phyloP scores from a whole-genome alignment of 2,797 vertebrate species.

The Syngnathus rostellatus region DNA sequence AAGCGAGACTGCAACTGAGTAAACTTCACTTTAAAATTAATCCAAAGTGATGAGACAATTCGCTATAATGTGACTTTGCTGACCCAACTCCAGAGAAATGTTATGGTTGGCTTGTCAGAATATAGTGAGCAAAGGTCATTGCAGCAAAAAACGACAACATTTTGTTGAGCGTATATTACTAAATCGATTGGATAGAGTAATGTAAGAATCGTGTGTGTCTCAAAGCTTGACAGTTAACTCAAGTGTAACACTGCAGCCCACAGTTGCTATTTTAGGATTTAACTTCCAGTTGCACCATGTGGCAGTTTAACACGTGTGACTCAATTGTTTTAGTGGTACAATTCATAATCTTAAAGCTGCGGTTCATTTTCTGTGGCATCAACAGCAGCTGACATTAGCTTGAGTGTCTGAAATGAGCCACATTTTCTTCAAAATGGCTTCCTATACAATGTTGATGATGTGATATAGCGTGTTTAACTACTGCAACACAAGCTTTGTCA shows the following conservation, averaged over 20 bases:
- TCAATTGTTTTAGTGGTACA: background rate
- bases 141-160: no score
- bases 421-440: background rate
- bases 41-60: no score
- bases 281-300: background rate
- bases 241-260: background rate
- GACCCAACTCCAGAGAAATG: no score
- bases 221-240: background rate
- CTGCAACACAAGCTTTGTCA: background rate
- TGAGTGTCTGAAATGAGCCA: background rate
- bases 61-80: no score
- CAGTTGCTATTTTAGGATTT: background rate
- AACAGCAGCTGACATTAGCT: background rate
- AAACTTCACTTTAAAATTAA: no score
- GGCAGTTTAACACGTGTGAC: background rate
- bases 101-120: no score
- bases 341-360: background rate
- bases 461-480: background rate
- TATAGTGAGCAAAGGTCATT: no score
- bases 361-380: background rate
- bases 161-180: no score
- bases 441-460: background rate
- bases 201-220: background rate
- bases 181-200: no score
- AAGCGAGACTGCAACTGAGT: background rate